phyloP scores from a whole-genome alignment of 2,888 invertebrate genomes.

The Orthonychiurus folsomi region DNA sequence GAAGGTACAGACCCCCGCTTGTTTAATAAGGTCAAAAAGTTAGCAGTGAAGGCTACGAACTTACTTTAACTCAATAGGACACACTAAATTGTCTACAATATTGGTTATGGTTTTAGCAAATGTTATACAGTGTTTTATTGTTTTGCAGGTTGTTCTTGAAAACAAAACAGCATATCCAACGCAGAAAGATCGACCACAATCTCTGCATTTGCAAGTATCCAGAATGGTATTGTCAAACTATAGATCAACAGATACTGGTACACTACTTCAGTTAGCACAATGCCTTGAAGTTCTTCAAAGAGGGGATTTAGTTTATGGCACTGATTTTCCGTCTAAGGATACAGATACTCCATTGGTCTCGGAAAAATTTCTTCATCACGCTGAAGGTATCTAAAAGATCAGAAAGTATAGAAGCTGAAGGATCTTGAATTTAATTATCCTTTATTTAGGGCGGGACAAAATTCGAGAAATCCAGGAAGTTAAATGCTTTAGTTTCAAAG shows the following conservation, averaged over 20 bases:
- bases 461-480: slow-evolving; percentile 15
- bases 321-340: slow-evolving; percentile 58
- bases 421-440: neutral
- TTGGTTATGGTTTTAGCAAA: no score
- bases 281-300: slow-evolving; percentile 68
- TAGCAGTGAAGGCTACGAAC: no score
- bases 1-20: no score
- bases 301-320: slow-evolving; percentile 61
- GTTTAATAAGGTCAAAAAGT: no score
- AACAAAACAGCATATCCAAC: slow-evolving; percentile 64
- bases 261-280: slow-evolving; percentile 61
- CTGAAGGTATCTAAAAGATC: slow-evolving; percentile 23
- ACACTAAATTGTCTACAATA: no score
- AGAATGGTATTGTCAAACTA: slow-evolving; percentile 55
- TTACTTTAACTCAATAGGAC: neutral
- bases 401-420: neutral
- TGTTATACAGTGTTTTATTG: no score
- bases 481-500: slow-evolving; percentile 26
- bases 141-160: slow-evolving; percentile 65
- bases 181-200: slow-evolving; percentile 78
- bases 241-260: slow-evolving; percentile 51
- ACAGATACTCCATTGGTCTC: slow-evolving; percentile 68
- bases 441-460: slow-evolving; percentile 23
- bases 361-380: slow-evolving; percentile 70
- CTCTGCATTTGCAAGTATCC: slow-evolving; percentile 74